Conservation (phyloP, 2,113 vertebrate species). For the Anguilla rostrata region DNA sequence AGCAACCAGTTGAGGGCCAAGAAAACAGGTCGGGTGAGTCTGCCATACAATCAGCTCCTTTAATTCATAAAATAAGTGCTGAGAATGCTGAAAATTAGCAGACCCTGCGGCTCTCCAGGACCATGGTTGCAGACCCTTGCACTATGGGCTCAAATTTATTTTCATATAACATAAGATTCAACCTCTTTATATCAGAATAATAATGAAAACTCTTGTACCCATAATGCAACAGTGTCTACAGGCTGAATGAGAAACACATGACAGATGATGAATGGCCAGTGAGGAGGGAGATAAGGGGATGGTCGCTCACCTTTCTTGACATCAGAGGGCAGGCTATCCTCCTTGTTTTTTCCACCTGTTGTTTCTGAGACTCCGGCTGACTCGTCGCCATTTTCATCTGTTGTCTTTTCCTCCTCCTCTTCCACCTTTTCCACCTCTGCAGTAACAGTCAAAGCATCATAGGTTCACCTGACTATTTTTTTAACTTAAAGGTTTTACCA, state of each 20-base stretch:
- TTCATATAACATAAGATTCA: neutral
- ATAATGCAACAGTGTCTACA: neutral
- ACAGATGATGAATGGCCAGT: neutral
- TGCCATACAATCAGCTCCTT: too few relatives aligned
- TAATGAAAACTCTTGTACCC: neutral
- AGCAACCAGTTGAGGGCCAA: too few relatives aligned
- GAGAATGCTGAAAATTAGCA: too few relatives aligned
- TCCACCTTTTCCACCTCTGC: constrained; percentile 59
- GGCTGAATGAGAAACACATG: neutral
- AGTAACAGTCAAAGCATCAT: neutral
- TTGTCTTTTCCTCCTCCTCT: constrained; percentile 56
- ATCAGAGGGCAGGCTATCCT: constrained; percentile 64
- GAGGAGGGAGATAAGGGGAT: neutral
- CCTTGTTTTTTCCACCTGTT: constrained; percentile 66
- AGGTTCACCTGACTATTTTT: neutral
- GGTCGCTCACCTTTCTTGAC: constrained; percentile 76
- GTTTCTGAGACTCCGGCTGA: constrained; percentile 52
- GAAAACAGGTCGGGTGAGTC: too few relatives aligned
- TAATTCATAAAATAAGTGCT: too few relatives aligned
- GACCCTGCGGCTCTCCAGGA: too few relatives aligned
- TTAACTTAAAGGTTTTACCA: neutral
- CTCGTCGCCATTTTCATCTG: constrained; percentile 53
- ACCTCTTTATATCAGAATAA: neutral
- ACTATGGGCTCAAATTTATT: neutral
- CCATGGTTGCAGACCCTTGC: too few relatives aligned